Base-by-base conservation (phyloP, 2,888 invertebrate genomes). In the Agrilus biguttatus region DNA sequence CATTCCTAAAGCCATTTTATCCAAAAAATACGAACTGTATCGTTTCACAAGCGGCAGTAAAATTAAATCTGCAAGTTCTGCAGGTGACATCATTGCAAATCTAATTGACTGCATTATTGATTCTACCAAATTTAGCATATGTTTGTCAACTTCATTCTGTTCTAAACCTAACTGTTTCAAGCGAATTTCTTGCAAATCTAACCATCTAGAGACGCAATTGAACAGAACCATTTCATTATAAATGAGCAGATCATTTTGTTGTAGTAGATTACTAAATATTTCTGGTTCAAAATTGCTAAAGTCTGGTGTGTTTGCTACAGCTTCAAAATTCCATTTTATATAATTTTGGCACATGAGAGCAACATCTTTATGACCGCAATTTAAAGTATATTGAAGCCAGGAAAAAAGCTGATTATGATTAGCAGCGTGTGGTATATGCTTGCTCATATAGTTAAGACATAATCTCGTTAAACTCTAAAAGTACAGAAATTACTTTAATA, bases 41-140 rank as follows among this genome's bases (percentile, higher is more conserved):
- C 82, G 77, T 53, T 81, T 80, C 2, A 85, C 80, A 7, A 92
- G 67, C 0, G 86, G 83, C 21, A 80, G 82, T 12, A 88, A 68
- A 39, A 92, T 68, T 21, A 96, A 64, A 57, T 85, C 82, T 1
- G 88, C 84, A 49, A 96, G 63, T 62, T 96, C 89, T 42, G 83
- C 73, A 0, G 90, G 87, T 14, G 86, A 80, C 90, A 96, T 93
- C 90, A 93, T 92, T 1, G 93, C 89, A 66, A 95, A 96, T 51
- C 78, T 68, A 44, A 90, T 77, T 48, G 82, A 80, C 1, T 80
- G 71, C 72, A 90, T 83, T 0, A 88, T 78, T 37, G 78, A 76
- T 38, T 79, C 73, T 0, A 89, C 80, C 0, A 89, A 67, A 5
- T 77, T 71, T 46, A 78, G 76, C 68, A 83, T 75, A 47, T 79